Conservation (phyloP, 2,797 vertebrate genomes). For the Hoplostethus atlanticus region DNA sequence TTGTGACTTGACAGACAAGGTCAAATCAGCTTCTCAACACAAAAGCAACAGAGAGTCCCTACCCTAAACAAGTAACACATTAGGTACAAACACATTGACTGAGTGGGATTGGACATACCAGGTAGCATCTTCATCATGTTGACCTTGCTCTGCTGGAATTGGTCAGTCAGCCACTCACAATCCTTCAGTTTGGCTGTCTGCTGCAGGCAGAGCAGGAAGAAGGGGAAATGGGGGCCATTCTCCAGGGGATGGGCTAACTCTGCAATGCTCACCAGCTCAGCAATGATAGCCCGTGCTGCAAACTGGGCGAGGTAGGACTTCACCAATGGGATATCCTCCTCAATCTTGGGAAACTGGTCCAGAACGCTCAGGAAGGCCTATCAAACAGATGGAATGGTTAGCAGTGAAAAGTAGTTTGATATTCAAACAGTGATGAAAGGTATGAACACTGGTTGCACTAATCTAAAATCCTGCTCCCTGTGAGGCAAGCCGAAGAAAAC, state of each 20-base stretch:
- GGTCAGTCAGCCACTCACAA: slow-evolving; percentile 95
- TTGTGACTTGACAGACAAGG: too few species aligned
- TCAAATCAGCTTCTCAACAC: too few species aligned
- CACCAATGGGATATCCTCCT: slow-evolving; percentile 95
- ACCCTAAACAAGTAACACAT: neutral
- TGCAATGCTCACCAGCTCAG: slow-evolving; percentile 92
- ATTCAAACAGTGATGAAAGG: neutral
- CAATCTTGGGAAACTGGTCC: slow-evolving; percentile 97
- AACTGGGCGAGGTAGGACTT: slow-evolving; percentile 99
- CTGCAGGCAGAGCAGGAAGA: slow-evolving; percentile 98
- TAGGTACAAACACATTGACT: too few species aligned
- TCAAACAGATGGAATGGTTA: neutral
- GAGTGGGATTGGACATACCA: slow-evolving; percentile 82
- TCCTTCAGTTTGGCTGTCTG: slow-evolving; percentile 96
- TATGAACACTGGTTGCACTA: too few species aligned
- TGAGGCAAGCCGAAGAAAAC: too few species aligned
- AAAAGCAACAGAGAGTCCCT: too few species aligned
- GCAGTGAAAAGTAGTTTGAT: accelerated
- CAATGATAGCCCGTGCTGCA: slow-evolving; percentile 93
- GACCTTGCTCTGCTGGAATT: slow-evolving; percentile 98
- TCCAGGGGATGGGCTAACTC: slow-evolving; percentile 97
- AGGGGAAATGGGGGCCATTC: slow-evolving; percentile 96
- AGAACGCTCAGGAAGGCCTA: slow-evolving; percentile 93
- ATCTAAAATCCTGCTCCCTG: too few species aligned
- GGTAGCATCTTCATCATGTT: slow-evolving; percentile 99